Conservation (phyloP, 1,140 invertebrate species). For the Lasaia peninsularis region DNA sequence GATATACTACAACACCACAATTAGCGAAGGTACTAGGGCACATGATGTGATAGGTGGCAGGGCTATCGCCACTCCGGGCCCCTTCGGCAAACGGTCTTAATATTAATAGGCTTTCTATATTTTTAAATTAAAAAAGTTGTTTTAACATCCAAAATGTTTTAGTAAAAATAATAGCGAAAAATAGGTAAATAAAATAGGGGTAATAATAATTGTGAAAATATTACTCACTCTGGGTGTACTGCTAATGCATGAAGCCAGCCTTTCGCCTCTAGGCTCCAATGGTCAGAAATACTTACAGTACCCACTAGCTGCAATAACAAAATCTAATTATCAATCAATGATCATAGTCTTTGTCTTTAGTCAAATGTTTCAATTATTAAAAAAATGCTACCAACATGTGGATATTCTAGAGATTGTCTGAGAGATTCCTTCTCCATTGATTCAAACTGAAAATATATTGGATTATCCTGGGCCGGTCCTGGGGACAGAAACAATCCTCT, state of each 20-base stretch:
- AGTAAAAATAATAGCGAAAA: no score
- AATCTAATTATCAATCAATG: not conserved
- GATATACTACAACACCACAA: no score
- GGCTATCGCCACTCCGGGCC: no score
- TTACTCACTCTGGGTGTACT: slow-evolving; percentile 35
- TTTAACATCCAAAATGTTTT: no score
- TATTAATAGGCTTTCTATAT: no score
- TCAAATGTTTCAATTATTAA: no score
- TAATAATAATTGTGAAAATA: not conserved
- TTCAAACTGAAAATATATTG: slow-evolving; percentile 16
- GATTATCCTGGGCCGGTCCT: not conserved
- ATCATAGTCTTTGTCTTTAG: no score
- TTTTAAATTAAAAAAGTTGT: no score
- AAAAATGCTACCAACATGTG: not conserved
- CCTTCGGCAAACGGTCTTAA: no score
- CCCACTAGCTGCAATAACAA: slow-evolving; percentile 39
- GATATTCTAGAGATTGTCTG: slow-evolving; percentile 3
- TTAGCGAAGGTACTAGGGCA: no score
- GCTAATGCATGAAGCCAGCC: slow-evolving; percentile 46
- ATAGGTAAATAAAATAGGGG: no score
- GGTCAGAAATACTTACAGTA: slow-evolving; percentile 40
- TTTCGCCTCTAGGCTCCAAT: slow-evolving; percentile 23
- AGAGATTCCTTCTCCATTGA: not conserved
- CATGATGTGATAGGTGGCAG: no score
- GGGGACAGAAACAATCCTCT: slow-evolving; percentile 24